Percentiles rank a stretch among this genome's conserved stretches.
phyloP scores from a whole-genome alignment of 2,888 invertebrate genomes.

The Metopia argyrocephala region DNA sequence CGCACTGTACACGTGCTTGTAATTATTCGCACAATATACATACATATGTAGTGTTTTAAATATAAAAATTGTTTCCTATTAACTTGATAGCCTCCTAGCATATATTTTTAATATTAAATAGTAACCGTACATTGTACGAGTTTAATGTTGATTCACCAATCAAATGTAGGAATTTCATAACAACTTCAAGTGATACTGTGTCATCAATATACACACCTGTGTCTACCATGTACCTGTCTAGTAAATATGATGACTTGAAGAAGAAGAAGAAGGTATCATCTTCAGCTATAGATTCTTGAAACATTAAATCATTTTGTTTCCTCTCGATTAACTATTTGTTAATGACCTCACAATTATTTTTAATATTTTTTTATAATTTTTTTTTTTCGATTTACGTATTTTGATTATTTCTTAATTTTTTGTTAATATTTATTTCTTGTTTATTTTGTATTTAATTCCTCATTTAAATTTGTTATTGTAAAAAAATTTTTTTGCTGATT shows the following conservation, averaged over 20 bases:
- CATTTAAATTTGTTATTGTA: conserved; percentile 20
- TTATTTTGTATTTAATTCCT: conserved; percentile 51
- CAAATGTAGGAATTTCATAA: background rate
- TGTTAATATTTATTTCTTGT: conserved; percentile 42
- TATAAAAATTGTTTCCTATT: conserved; percentile 40
- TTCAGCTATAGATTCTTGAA: conserved; percentile 42
- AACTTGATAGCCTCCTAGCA: conserved; percentile 54
- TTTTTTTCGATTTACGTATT: conserved; percentile 6
- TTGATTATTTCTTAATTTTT: background rate
- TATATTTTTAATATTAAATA: conserved; percentile 3
- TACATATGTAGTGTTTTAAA: too few relatives aligned
- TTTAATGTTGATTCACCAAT: background rate
- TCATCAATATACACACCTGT: conserved; percentile 1
- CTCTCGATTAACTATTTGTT: conserved; percentile 25
- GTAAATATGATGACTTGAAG: background rate
- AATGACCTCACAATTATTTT: conserved; percentile 69
- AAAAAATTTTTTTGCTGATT: background rate
- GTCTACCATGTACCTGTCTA: background rate
- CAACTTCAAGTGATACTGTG: conserved; percentile 7
- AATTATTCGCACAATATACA: background rate
- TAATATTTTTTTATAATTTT: conserved; percentile 43
- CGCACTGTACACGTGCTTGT: background rate
- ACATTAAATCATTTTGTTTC: conserved; percentile 44
- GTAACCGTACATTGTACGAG: background rate
- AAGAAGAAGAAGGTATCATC: conserved; percentile 38